phyloP scores from a whole-genome alignment of 2,113 vertebrate genomes.

The Thermophis baileyi region DNA sequence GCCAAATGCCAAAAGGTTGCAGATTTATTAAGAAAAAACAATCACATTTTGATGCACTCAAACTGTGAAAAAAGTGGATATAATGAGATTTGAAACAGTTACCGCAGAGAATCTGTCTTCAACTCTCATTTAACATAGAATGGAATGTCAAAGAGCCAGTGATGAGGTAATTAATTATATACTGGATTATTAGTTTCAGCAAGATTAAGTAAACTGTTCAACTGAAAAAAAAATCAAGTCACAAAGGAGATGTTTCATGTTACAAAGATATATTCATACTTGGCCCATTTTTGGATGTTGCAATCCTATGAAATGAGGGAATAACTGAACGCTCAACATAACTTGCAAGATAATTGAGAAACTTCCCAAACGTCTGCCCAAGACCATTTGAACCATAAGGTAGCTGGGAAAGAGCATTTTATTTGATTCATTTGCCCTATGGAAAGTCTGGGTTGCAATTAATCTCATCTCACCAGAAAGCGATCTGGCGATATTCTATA shows the following conservation, averaged over 20 bases:
- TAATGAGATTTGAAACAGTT: neutral
- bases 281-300: neutral
- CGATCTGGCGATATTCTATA: too few species aligned
- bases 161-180: neutral
- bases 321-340: too few species aligned
- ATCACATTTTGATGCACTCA: neutral
- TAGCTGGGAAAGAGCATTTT: too few species aligned
- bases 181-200: neutral
- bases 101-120: slow-evolving; percentile 21
- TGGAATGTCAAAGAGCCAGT: slow-evolving; percentile 18
- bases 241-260: neutral
- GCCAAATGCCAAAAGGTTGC: neutral
- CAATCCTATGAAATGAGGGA: neutral
- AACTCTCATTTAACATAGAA: neutral
- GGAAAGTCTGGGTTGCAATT: too few species aligned
- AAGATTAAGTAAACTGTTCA: neutral
- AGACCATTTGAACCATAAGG: too few species aligned
- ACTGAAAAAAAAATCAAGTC: neutral
- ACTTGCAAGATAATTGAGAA: neutral
- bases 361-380: too few species aligned
- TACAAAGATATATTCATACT: neutral
- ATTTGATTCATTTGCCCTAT: too few species aligned
- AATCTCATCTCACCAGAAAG: too few species aligned
- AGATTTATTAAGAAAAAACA: neutral
- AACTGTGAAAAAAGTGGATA: neutral